These are phyloP conservation scores for Listronotus oregonensis DNA, from an alignment of 1,140 invertebrate species.

Conservation along the genomic window DNA sequence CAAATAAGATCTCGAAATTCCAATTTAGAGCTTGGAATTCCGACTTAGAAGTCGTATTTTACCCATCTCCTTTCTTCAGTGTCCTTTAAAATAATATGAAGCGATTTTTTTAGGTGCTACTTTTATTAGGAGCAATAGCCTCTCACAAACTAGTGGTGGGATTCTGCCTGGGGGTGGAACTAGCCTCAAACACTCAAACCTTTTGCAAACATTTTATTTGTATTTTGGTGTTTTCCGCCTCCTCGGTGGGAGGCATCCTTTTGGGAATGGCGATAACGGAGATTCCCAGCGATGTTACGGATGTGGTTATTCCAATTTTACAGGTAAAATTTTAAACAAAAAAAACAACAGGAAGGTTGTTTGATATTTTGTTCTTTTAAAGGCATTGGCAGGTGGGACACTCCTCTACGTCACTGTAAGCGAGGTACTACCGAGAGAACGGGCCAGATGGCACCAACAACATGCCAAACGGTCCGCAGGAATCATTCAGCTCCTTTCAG, in stretches of 20 bases:
- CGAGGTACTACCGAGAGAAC: constrained; percentile 84
- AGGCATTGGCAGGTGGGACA: constrained; percentile 86
- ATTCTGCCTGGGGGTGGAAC: constrained; percentile 76
- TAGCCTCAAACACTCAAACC: constrained; percentile 60
- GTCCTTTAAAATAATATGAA: too few species aligned
- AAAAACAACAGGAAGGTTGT: too few species aligned
- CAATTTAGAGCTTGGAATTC: too few species aligned
- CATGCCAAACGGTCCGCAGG: constrained; percentile 60
- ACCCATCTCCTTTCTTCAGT: too few species aligned
- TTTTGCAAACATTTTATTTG: constrained; percentile 62
- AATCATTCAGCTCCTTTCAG: constrained; percentile 64
- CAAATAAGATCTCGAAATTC: too few species aligned
- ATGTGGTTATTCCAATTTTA: constrained; percentile 62
- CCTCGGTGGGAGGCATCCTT: constrained; percentile 70
- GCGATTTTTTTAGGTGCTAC: constrained; percentile 66
- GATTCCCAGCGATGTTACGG: constrained; percentile 55
- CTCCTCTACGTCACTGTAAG: constrained; percentile 91
- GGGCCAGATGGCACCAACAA: constrained; percentile 67
- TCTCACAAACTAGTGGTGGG: constrained; percentile 80
- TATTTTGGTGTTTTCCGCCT: constrained; percentile 68
- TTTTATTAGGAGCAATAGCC: constrained; percentile 71
- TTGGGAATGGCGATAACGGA: constrained; percentile 66
- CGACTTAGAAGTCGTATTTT: too few species aligned
- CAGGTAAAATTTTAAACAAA: constrained; percentile 59
- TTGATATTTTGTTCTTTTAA: constrained; percentile 27